Evolutionary conservation across 2,797 vertebrate species (phyloP), one percentile per base, ranked within the genome.

Genomic region (Pangasius djambal): DNA sequence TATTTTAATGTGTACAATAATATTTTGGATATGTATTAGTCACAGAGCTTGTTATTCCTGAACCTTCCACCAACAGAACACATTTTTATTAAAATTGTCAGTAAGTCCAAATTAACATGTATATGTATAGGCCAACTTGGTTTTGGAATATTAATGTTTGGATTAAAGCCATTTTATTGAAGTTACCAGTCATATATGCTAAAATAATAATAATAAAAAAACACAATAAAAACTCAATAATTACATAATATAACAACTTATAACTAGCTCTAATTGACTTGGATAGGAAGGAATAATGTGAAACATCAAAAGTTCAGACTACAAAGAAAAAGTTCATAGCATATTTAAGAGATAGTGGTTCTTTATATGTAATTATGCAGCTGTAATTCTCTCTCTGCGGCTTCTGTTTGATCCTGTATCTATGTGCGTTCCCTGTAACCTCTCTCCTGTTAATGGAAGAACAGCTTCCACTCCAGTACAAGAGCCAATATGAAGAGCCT

Each of bases 401-500:
- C 55, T 50, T 69, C 70, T 52, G 61, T 88, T 89, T 91, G 78
- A 90, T 88, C 40, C 74, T 65, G 79, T 63, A 72, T 86, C 70
- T 55, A 59, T 40, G 70, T 25, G 52, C 5, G 4, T 34, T 22
- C 9, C 50, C 31, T 13, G 31, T 81, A 86, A 83, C 89, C 85
- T 85, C 50, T 85, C 25, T 89, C 65, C 70, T 61, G 34, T 69
- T n/a, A 70, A 44, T 85, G 85, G 83, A 83, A 89, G 88, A 90
- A 75, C 84, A 81, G 57, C 55, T 55, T 82, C 28, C 67, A 25
- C 78, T 65, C 70, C 69, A 81, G 44, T 83, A 85, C 59, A 57
- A 87, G 25, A 69, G 15, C 4, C 50, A 31, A 79, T 16, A n/a
- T 9, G n/a, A 57, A 79, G n/a, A 79, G 52, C 20, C 6, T 7